phyloP scores from a whole-genome alignment of 2,888 invertebrate species.

The Chelonus formosanus region DNA sequence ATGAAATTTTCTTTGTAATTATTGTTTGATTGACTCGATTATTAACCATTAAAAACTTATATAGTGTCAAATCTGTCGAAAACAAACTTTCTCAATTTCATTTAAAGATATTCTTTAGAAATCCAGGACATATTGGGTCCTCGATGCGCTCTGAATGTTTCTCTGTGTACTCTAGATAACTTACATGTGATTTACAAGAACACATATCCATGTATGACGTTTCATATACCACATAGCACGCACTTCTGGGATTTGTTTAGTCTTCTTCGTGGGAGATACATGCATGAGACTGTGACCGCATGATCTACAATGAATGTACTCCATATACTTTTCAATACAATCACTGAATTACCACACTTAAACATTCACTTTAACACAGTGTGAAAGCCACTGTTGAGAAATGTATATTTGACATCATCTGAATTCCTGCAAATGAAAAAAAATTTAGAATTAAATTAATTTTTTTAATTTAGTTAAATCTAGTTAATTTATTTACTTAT shows the following conservation, averaged over 20 bases:
- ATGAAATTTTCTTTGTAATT: too few relatives aligned
- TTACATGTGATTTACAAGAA: not conserved
- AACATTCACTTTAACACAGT: not conserved
- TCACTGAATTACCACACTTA: not conserved
- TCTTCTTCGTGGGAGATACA: slow-evolving; percentile 4
- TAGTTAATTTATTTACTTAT: too few relatives aligned
- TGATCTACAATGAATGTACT: slow-evolving; percentile 3
- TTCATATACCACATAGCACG: too few relatives aligned
- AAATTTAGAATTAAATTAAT: too few relatives aligned
- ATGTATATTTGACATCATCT: too few relatives aligned
- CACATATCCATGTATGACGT: slow-evolving; percentile 9
- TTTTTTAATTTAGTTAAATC: too few relatives aligned
- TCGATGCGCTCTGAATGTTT: slow-evolving; percentile 50
- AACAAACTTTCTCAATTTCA: not conserved
- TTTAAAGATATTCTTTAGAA: slow-evolving; percentile 5
- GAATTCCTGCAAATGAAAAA: too few relatives aligned
- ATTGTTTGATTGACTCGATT: too few relatives aligned
- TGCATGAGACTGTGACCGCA: slow-evolving; percentile 16
- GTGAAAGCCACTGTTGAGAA: slow-evolving; percentile 16
- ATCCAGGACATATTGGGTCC: slow-evolving; percentile 26
- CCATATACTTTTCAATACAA: slow-evolving; percentile 1
- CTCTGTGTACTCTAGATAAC: slow-evolving; percentile 45
- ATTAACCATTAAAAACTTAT: too few relatives aligned
- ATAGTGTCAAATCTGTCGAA: slow-evolving; percentile 14
- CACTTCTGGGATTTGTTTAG: not conserved